phyloP scores from a whole-genome alignment of 30 jellyfish, hydroid and myxozoan species.

The Aurelia coerulea region DNA sequence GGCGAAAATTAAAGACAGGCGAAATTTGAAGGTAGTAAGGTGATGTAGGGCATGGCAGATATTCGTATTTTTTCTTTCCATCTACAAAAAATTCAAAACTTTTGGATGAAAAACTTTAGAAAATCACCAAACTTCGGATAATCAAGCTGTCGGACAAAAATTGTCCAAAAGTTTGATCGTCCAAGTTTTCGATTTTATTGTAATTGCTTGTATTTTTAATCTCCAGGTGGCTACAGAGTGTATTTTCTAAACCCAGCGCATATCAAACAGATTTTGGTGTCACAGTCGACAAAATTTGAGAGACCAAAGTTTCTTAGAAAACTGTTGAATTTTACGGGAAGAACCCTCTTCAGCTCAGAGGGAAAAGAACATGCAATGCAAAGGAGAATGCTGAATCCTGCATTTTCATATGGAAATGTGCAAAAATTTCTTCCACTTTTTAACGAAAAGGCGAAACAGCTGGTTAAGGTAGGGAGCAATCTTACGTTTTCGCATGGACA shows the following conservation, averaged over 20 bases:
- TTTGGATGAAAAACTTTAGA: no score
- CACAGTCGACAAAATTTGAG: neutral
- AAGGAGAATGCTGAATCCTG: slow-evolving; percentile 37
- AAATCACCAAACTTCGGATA: no score
- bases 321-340: neutral
- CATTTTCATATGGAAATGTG: slow-evolving; percentile 40
- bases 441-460: slow-evolving; percentile 10
- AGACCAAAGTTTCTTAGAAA: slow-evolving; percentile 16
- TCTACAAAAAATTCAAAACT: no score
- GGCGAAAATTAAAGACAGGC: no score
- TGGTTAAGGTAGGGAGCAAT: slow-evolving; percentile 12
- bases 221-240: slow-evolving; percentile 43
- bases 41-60: no score
- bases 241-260: slow-evolving; percentile 38
- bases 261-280: slow-evolving; percentile 14
- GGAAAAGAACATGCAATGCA: slow-evolving; percentile 52
- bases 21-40: no score
- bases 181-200: no score
- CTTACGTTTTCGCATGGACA: no score
- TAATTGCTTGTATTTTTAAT: neutral
- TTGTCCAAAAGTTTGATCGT: no score
- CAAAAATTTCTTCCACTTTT: slow-evolving; percentile 46
- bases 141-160: no score
- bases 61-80: no score
- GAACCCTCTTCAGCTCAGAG: slow-evolving; percentile 2